Evolutionary conservation across 2,113 vertebrate genomes (phyloP).

Genomic region (Periophthalmodon schlosseri): DNA sequence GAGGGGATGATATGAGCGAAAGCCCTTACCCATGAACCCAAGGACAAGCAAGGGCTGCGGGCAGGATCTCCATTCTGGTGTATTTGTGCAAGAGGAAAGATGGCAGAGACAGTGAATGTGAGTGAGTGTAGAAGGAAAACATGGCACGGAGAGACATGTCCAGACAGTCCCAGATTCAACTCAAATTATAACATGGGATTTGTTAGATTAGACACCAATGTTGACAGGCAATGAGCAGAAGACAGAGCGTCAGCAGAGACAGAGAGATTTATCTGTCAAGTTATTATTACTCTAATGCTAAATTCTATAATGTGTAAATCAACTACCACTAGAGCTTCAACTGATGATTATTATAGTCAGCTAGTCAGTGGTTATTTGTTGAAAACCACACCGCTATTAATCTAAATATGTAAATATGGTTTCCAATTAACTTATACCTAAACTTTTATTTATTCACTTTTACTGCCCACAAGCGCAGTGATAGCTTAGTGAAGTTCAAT

Average conservation of each 20-base stretch:
- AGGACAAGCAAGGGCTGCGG: slow-evolving; percentile 79
- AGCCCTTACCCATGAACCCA: slow-evolving; percentile 82
- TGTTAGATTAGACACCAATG: slow-evolving; percentile 59
- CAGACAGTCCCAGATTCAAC: slow-evolving; percentile 50
- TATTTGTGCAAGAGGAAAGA: slow-evolving; percentile 45
- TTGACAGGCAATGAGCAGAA: slow-evolving; percentile 53
- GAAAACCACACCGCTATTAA: neutral
- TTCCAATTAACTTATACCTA: no score
- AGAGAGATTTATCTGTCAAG: slow-evolving; percentile 6
- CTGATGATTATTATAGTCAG: no score
- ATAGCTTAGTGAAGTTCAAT: slow-evolving; percentile 38
- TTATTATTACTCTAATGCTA: neutral
- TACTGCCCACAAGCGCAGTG: slow-evolving; percentile 26
- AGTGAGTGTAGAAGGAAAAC: slow-evolving; percentile 4
- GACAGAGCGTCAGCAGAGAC: slow-evolving; percentile 43
- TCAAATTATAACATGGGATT: slow-evolving; percentile 59
- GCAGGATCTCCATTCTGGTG: slow-evolving; percentile 77
- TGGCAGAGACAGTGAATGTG: slow-evolving; percentile 48
- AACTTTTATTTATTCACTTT: no score
- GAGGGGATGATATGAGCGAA: slow-evolving; percentile 28
- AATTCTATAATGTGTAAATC: no score
- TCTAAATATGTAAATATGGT: neutral
- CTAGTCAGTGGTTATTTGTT: no score
- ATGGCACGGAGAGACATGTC: neutral
- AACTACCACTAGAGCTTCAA: no score